Evolutionary conservation across 2,888 invertebrate species (phyloP), one percentile per base, ranked within the genome.

Genomic region (Microplitis deprimator): DNA sequence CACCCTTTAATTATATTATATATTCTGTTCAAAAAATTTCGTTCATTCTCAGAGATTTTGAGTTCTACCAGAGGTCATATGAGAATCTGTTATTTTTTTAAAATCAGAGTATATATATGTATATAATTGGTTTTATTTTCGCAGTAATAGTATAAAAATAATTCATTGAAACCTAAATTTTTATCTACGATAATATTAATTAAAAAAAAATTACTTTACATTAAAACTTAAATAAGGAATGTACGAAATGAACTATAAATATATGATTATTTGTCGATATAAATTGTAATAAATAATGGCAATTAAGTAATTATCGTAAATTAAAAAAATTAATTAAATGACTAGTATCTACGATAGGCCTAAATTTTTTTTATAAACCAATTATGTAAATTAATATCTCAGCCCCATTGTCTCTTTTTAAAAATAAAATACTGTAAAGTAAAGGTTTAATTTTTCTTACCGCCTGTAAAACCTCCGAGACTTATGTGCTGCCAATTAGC

Each of bases 401-500:
- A 16, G 16, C 8, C 10, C 16, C 20, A 16, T 17, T 62, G 50
- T 16, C 16, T 72, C 67, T 60, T 68, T 68, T 62, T 61, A 65
- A 68, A 78, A 81, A 81, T 79, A 81, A 80, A 80, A 80, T 75
- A 79, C 75, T 65, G 40, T 67, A 13, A 64, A 72, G 64, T 62
- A 50, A 62, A 29, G 16, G 38, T 64, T 40, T 73, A 68, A 69
- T 71, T 68, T 70, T 75, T 85, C 6, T 79, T 77, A 77, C 80
- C 83, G 81, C 84, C 85, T 77, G 84, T 78, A 77, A 89, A 83
- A 50, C 88, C 88, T 70, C 88, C 87, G 39, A 86, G 82, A 76
- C 82, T 88, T 77, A 89, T 79, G 50, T 87, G 81, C 59, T 89
- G 88, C 89, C 89, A 89, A 78, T 89, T 89, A 73, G 89, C 89